Percentiles rank a stretch among this genome's conserved stretches.
phyloP scores from a whole-genome alignment of 2,113 vertebrate species.

The Neopipo cinnamomea region DNA sequence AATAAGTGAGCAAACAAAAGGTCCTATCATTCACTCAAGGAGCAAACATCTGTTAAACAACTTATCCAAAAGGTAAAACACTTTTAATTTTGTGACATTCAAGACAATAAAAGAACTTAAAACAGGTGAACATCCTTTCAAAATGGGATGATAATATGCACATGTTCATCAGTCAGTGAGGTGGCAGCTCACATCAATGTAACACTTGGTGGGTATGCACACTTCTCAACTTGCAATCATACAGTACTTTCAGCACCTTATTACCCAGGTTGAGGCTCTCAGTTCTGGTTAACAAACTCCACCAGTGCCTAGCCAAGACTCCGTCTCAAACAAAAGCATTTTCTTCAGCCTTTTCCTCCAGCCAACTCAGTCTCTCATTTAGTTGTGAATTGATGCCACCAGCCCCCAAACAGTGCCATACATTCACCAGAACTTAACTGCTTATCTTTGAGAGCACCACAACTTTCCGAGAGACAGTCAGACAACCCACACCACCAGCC shows the following conservation, averaged over 20 bases:
- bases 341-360: neutral
- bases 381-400: neutral
- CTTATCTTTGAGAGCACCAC: neutral
- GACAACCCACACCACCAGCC: accelerated
- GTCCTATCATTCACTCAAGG: neutral
- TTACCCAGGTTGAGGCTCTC: neutral
- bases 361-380: accelerated
- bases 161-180: neutral
- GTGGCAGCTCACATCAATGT: neutral
- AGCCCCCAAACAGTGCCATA: accelerated
- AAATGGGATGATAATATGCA: neutral
- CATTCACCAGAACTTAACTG: neutral
- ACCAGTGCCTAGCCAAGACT: neutral
- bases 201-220: neutral
- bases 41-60: neutral
- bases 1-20: neutral
- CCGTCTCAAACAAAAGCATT: neutral
- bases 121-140: neutral
- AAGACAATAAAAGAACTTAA: neutral
- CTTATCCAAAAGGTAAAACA: neutral
- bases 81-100: neutral
- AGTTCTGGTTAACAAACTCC: neutral
- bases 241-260: neutral
- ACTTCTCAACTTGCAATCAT: neutral
- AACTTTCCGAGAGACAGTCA: neutral